These are phyloP conservation scores for Atethmia centrago DNA, from an alignment of 2,888 invertebrate species.

Conservation along the genomic window DNA sequence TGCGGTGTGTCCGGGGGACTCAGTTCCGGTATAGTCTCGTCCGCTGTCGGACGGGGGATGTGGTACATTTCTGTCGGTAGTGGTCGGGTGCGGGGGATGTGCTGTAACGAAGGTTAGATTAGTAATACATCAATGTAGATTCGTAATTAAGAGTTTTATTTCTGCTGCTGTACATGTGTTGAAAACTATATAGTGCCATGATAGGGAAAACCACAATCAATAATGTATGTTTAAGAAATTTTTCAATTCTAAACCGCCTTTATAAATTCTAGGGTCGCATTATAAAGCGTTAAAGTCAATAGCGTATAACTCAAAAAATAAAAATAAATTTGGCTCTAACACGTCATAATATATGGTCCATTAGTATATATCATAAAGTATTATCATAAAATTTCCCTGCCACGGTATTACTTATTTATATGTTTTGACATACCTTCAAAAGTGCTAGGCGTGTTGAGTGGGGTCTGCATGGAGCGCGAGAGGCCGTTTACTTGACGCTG, in stretches of 20 bases:
- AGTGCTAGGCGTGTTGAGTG: constrained; percentile 79
- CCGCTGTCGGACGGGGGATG: constrained; percentile 80
- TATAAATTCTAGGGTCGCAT: background rate
- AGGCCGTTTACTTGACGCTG: constrained; percentile 94
- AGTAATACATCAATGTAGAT: background rate
- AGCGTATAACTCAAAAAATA: background rate
- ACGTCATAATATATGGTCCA: background rate
- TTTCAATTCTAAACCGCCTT: background rate
- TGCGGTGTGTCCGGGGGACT: constrained; percentile 84
- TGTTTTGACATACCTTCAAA: constrained; percentile 79
- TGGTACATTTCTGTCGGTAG: constrained; percentile 81
- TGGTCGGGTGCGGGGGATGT: constrained; percentile 86
- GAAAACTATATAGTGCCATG: constrained; percentile 32
- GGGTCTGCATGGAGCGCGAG: constrained; percentile 85
- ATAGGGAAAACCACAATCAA: background rate
- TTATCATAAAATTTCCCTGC: background rate
- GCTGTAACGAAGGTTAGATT: constrained; percentile 73
- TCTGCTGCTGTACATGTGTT: background rate
- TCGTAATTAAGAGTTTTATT: background rate
- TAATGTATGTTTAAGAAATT: background rate
- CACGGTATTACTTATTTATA: background rate
- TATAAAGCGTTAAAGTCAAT: background rate
- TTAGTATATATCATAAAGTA: too few species aligned
- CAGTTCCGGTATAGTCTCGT: constrained; percentile 85
- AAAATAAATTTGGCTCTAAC: background rate